Conservation (phyloP, 2,888 invertebrate species). For the Chymomyza procnemis region DNA sequence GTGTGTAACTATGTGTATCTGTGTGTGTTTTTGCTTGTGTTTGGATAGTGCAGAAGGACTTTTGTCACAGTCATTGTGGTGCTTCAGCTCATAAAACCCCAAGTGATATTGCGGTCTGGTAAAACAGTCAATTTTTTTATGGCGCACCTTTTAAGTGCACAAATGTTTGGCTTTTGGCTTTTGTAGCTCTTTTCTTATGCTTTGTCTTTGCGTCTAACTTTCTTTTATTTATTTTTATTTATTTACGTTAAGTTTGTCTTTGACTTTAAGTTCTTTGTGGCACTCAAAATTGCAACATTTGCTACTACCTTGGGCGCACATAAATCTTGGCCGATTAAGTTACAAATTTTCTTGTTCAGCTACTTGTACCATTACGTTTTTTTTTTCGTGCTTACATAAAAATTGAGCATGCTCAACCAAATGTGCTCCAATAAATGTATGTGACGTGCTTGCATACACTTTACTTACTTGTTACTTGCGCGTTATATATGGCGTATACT, state of each 20-base stretch:
- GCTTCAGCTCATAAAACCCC: background rate
- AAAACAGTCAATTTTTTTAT: conserved; percentile 60
- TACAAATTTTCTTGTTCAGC: conserved; percentile 17
- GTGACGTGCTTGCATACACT: conserved; percentile 8
- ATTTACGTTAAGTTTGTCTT: background rate
- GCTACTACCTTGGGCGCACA: conserved; percentile 17
- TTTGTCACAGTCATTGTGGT: background rate
- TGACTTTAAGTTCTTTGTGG: background rate
- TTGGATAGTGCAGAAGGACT: background rate
- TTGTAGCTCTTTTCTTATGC: background rate
- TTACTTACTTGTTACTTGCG: background rate
- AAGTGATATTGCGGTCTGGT: conserved; percentile 25
- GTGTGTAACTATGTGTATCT: background rate
- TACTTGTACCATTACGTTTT: background rate
- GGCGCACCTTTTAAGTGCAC: conserved; percentile 57
- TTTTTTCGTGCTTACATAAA: conserved; percentile 16
- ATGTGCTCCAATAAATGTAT: conserved; percentile 18
- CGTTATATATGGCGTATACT: conserved; percentile 13
- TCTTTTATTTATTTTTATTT: background rate
- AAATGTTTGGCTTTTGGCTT: conserved; percentile 57
- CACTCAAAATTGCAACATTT: background rate
- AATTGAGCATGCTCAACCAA: conserved; percentile 28
- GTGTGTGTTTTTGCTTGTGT: too few relatives aligned
- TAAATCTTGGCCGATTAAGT: conserved; percentile 58
- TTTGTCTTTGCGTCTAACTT: conserved; percentile 1